phyloP scores from a whole-genome alignment of 1,140 invertebrate species.

The Saccostrea echinata region DNA sequence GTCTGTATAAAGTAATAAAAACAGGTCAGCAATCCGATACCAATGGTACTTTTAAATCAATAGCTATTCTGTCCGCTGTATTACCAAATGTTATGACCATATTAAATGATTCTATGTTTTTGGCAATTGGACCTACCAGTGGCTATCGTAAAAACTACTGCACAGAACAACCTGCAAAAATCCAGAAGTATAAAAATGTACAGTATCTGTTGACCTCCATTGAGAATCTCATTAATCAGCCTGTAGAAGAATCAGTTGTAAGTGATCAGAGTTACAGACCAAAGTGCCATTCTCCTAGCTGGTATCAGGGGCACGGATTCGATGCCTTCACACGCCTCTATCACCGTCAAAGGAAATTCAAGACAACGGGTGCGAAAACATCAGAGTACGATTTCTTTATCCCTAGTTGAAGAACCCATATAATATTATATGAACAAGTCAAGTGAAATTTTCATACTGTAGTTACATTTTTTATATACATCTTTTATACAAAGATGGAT shows the following conservation, averaged over 20 bases:
- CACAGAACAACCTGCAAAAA: not conserved
- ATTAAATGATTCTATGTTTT: not conserved
- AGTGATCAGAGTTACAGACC: slow-evolving; percentile 5
- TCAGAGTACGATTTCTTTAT: not conserved
- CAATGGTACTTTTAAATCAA: not conserved
- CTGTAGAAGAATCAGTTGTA: not conserved
- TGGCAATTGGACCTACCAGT: not conserved
- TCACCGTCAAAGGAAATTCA: not conserved
- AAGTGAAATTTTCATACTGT: no score
- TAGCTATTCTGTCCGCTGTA: not conserved
- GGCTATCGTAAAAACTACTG: not conserved
- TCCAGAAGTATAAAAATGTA: slow-evolving; percentile 19
- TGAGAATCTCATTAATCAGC: not conserved
- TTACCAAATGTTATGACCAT: not conserved
- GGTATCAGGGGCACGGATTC: not conserved
- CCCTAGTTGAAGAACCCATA: not conserved
- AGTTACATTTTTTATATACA: no score
- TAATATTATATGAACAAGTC: no score
- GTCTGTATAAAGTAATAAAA: not conserved
- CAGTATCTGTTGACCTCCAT: not conserved
- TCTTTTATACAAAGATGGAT: no score
- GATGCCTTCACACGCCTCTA: not conserved
- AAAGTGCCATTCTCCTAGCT: slow-evolving; percentile 22
- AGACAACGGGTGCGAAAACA: not conserved
- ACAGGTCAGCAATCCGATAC: not conserved